phyloP scores from a whole-genome alignment of 1,140 invertebrate genomes.

The Lepidurus couesii region DNA sequence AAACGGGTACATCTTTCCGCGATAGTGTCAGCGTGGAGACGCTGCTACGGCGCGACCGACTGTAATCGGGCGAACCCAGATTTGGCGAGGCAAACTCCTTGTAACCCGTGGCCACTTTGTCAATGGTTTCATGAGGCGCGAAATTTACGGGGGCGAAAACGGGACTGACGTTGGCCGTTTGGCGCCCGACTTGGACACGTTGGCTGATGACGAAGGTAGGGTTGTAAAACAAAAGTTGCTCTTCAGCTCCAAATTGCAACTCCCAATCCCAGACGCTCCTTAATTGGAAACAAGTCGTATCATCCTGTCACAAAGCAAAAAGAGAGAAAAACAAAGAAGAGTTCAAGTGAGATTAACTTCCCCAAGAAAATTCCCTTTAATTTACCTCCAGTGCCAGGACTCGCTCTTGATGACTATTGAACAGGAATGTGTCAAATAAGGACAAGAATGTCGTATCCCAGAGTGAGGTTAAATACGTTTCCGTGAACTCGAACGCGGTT shows the following conservation, averaged over 20 bases:
- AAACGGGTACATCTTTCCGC: constrained; percentile 12
- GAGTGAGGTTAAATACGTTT: constrained; percentile 82
- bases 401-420: constrained; percentile 71
- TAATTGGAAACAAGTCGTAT: constrained; percentile 51
- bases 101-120: constrained; percentile 21
- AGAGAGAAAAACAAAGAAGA: constrained; percentile 30
- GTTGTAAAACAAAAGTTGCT: constrained; percentile 63
- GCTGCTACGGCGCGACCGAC: constrained; percentile 30
- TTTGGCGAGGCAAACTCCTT: constrained; percentile 24
- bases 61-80: neutral
- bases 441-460: constrained; percentile 83
- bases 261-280: constrained; percentile 78
- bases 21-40: constrained; percentile 18
- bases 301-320: constrained; percentile 44
- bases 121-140: constrained; percentile 10
- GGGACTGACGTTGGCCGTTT: constrained; percentile 27
- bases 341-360: neutral
- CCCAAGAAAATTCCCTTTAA: constrained; percentile 4
- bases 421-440: constrained; percentile 86
- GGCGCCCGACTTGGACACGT: constrained; percentile 30
- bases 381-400: constrained; percentile 51
- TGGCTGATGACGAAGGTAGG: constrained; percentile 57
- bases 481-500: constrained; percentile 80
- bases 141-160: neutral
- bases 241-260: constrained; percentile 67